Conservation (phyloP, 2,113 vertebrate genomes). For the Chloropsis hardwickii region DNA sequence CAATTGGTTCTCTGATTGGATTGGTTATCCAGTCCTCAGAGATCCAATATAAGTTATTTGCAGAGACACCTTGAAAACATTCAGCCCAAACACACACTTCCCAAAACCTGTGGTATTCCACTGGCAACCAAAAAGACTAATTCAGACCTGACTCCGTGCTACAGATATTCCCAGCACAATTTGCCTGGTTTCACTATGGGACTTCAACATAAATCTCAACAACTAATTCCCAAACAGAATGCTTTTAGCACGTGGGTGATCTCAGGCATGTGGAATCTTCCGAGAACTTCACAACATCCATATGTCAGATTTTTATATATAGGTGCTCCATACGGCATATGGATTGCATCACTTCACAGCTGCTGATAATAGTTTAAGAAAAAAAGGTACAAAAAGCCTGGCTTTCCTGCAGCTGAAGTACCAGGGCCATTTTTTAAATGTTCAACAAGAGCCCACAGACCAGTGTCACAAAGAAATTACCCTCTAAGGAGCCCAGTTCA, state of each 20-base stretch:
- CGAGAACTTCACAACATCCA: constrained; percentile 44
- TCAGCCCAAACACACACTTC: not conserved
- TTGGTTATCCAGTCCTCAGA: not conserved
- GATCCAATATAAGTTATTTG: not conserved
- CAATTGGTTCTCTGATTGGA: not conserved
- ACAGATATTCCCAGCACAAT: not conserved
- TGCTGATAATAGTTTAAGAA: constrained; percentile 50
- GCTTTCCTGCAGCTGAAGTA: not conserved
- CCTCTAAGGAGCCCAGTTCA: not conserved
- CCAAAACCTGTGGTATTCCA: not conserved
- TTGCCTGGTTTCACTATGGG: not conserved
- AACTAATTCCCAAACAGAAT: constrained; percentile 47
- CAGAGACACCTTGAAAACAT: not conserved
- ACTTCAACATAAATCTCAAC: constrained; percentile 13
- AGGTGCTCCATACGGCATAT: constrained; percentile 43
- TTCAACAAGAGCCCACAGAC: not conserved
- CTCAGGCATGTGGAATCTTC: constrained; percentile 37
- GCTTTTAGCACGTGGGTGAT: constrained; percentile 44
- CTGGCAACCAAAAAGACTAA: not conserved
- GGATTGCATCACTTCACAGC: constrained; percentile 47
- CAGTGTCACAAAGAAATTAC: not conserved
- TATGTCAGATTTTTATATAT: constrained; percentile 46
- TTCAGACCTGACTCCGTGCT: not conserved
- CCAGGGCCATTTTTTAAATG: not conserved
- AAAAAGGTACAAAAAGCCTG: not conserved